These are phyloP conservation scores for Oreocharis arfaki DNA, from an alignment of 2,113 vertebrate genomes.

Conservation along the genomic window DNA sequence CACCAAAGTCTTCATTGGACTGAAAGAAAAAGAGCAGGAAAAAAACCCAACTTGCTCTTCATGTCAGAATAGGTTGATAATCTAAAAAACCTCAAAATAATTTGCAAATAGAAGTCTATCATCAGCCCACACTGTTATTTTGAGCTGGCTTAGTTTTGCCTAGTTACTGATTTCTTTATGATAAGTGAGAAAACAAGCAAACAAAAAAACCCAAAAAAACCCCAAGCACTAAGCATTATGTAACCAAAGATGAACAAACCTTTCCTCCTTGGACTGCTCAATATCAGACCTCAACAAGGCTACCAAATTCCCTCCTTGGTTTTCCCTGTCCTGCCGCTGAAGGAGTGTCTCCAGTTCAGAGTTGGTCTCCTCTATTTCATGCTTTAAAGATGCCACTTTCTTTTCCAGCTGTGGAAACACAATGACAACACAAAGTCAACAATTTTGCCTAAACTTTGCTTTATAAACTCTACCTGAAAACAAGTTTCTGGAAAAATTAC, in stretches of 20 bases:
- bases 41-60: background rate
- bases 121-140: background rate
- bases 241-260: constrained; percentile 64
- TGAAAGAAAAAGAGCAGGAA: background rate
- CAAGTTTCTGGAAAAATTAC: background rate
- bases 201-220: background rate
- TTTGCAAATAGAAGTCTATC: background rate
- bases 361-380: constrained; percentile 71
- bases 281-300: constrained; percentile 83
- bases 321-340: constrained; percentile 78
- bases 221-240: background rate
- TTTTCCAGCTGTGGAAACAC: constrained; percentile 74
- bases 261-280: constrained; percentile 74
- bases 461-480: background rate
- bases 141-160: background rate
- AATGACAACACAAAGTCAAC: background rate
- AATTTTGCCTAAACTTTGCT: background rate
- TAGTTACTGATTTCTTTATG: background rate
- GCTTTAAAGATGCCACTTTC: constrained; percentile 73
- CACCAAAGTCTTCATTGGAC: background rate
- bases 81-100: background rate
- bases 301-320: constrained; percentile 80
- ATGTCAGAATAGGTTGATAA: background rate
- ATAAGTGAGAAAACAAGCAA: background rate
- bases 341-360: constrained; percentile 80